A percentile compares a stretch with the other conserved stretches of the same genome.
Evolutionary conservation across 2,797 vertebrate species (phyloP).

Genomic region (Molossus alvarezi): DNA sequence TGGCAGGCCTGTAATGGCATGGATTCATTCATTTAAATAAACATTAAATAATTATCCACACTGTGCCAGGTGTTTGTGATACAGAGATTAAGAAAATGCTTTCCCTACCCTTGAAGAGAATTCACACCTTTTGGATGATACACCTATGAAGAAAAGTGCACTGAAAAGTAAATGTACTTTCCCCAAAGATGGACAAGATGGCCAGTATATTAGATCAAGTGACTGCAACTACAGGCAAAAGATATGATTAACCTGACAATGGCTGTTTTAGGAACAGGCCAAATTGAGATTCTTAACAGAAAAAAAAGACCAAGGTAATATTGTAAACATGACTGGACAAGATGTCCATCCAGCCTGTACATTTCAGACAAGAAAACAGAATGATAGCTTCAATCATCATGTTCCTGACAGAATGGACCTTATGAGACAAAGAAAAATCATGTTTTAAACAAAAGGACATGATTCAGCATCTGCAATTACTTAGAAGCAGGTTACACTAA

Average conservation of each 20-base stretch:
- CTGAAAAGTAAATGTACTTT: conserved; percentile 53
- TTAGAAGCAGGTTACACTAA: conserved; percentile 13
- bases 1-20: background rate
- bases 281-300: conserved; percentile 67
- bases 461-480: conserved; percentile 52
- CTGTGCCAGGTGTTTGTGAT: conserved; percentile 34
- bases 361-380: conserved; percentile 43
- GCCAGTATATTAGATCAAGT: conserved; percentile 31
- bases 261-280: conserved; percentile 19
- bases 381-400: conserved; percentile 57
- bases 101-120: background rate
- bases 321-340: background rate
- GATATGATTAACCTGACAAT: conserved; percentile 53
- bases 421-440: conserved; percentile 37
- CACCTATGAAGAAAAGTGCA: conserved; percentile 34
- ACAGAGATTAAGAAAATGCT: conserved; percentile 50
- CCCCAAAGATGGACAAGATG: conserved; percentile 48
- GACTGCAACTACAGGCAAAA: conserved; percentile 52
- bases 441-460: conserved; percentile 68
- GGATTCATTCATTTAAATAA: conserved; percentile 60
- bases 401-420: conserved; percentile 29
- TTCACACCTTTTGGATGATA: conserved; percentile 54
- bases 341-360: background rate
- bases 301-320: conserved; percentile 60
- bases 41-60: conserved; percentile 51